Conservation (phyloP, 2,888 invertebrate species). For the Lymantria monacha region DNA sequence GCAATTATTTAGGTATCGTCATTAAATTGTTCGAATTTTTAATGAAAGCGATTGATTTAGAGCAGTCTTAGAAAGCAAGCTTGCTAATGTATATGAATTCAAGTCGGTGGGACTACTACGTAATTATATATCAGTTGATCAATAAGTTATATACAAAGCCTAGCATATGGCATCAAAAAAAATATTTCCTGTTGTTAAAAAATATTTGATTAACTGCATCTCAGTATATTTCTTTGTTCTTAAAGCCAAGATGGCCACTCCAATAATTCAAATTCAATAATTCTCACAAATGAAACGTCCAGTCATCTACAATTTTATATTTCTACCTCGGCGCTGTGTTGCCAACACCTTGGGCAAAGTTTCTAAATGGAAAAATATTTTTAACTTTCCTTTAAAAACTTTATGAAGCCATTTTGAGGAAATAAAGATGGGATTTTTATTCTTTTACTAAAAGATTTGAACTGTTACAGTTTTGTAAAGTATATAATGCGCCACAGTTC, state of each 20-base stretch:
- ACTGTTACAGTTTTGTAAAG: constrained; percentile 2
- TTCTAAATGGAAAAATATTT: constrained; percentile 30
- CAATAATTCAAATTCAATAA: constrained; percentile 79
- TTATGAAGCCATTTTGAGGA: neutral
- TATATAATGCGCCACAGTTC: neutral
- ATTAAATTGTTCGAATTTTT: too few relatives aligned
- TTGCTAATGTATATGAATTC: too few relatives aligned
- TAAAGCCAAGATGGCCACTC: constrained; percentile 46
- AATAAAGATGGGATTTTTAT: constrained; percentile 4
- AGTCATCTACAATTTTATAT: constrained; percentile 47
- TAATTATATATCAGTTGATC: too few relatives aligned
- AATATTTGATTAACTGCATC: neutral
- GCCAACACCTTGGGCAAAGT: constrained; percentile 7
- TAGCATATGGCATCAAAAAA: too few relatives aligned
- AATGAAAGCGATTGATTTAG: too few relatives aligned
- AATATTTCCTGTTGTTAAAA: too few relatives aligned
- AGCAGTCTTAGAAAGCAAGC: too few relatives aligned
- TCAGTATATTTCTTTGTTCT: constrained; percentile 9
- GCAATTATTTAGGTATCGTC: too few relatives aligned
- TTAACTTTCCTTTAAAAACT: constrained; percentile 13
- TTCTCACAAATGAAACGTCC: constrained; percentile 66
- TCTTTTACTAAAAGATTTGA: constrained; percentile 1
- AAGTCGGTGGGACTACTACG: too few relatives aligned
- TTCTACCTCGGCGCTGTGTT: constrained; percentile 30
- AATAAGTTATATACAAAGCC: too few relatives aligned